phyloP scores from a whole-genome alignment of 2,113 vertebrate species.

The Xiphophorus hellerii region DNA sequence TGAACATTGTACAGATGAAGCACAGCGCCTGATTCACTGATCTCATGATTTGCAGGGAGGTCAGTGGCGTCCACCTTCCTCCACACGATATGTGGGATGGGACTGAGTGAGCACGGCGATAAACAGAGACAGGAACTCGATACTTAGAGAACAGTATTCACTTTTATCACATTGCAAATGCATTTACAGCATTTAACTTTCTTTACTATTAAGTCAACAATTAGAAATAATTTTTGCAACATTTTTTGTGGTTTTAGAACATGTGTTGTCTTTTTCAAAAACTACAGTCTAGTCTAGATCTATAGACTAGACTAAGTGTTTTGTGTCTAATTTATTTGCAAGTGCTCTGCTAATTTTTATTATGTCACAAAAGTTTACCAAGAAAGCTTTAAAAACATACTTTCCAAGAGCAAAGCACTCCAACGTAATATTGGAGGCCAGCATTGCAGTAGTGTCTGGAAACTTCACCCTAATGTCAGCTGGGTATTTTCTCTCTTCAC shows the following conservation, averaged over 20 bases:
- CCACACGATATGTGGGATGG: slow-evolving; percentile 95
- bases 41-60: slow-evolving; percentile 89
- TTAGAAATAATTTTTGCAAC: too few species aligned
- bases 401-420: slow-evolving; percentile 99
- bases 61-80: slow-evolving; percentile 88
- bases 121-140: background rate
- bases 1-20: slow-evolving; percentile 95
- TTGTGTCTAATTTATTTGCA: background rate
- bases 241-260: too few species aligned
- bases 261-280: too few species aligned
- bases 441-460: slow-evolving; percentile 87
- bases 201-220: too few species aligned
- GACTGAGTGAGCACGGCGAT: slow-evolving; percentile 73
- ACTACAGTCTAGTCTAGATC: too few species aligned
- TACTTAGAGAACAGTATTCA: background rate
- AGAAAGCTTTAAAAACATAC: slow-evolving; percentile 74
- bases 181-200: too few species aligned
- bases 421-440: slow-evolving; percentile 92
- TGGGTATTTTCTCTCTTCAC: slow-evolving; percentile 88
- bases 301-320: background rate
- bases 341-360: background rate
- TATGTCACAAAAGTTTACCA: too few species aligned
- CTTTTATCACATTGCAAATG: background rate
- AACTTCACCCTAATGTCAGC: slow-evolving; percentile 94
- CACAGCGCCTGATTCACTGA: slow-evolving; percentile 90